Evolutionary conservation across 2,113 vertebrate genomes (phyloP), one percentile per base, ranked within the genome.

Genomic region (Alosa alosa): DNA sequence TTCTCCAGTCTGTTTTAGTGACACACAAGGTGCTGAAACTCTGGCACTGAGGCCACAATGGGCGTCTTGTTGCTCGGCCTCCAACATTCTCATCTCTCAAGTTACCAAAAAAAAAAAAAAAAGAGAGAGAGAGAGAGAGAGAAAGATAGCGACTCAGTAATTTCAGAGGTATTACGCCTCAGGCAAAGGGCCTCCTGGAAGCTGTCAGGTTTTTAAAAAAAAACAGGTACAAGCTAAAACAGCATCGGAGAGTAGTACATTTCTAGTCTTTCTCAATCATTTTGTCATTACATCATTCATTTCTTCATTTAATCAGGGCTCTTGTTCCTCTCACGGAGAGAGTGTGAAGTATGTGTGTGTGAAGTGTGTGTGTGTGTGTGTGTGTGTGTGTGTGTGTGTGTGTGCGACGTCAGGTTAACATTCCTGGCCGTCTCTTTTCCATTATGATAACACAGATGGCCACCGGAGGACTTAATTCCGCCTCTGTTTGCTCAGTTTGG

Each of bases 401-500:
- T 49, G 47, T 86, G 84, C 60, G 75, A 89, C 90, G 88, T 87
- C 90, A 94, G 92, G 93, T 93, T 93, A 88, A 91, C 91, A 72
- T 91, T 92, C 55, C 87, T 89, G 85, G 90, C 90, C 89, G 88
- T 90, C 86, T 89, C 86, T 87, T 83, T 90, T 87, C 89, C 86
- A 85, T 91, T 92, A 87, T 90, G 89, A 88, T 88, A 85, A 92
- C 93, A 91, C 94, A 94, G 93, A 93, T 93, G 93, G 94, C 90
- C 89, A 86, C 22, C 6, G 82, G 88, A 92, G 90, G 93, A 92
- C 90, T 91, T 93, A 93, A 95, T 92, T 93, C 92, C 89, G 89
- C 84, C 85, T 94, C 84, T 94, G 86, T 92, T 93, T 92, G 91
- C 92, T 92, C 86, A 91, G 90, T 92, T 93, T 89, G 89, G 85